phyloP scores from a whole-genome alignment of 2,113 vertebrate genomes.

The Promerops cafer region DNA sequence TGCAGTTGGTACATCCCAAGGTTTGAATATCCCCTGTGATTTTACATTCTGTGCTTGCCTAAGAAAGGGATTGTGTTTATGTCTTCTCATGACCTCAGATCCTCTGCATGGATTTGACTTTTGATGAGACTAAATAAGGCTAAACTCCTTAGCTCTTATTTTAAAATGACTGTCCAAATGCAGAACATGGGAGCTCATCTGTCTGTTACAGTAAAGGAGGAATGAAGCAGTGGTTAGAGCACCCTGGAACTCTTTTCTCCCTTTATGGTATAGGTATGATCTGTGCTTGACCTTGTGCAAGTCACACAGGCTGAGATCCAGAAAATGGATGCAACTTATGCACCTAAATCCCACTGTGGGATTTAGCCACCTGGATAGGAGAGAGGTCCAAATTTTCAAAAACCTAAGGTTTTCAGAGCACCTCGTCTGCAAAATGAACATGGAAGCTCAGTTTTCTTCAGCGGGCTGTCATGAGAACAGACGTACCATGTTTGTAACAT shows the following conservation, averaged over 20 bases:
- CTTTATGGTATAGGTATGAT: not conserved
- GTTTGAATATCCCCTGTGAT: conserved; percentile 13
- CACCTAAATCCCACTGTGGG: not conserved
- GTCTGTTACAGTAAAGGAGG: not conserved
- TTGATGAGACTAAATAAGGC: not conserved
- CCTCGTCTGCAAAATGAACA: not conserved
- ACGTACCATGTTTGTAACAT: not conserved
- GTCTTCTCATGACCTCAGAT: not conserved
- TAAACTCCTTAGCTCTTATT: not conserved
- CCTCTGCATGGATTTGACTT: not conserved
- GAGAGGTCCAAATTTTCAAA: not conserved
- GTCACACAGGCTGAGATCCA: not conserved
- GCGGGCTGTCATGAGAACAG: not conserved
- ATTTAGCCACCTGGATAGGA: not conserved
- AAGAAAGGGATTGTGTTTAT: not conserved
- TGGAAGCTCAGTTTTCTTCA: not conserved
- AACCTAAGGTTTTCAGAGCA: not conserved
- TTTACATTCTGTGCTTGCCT: not conserved
- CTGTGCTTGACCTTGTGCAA: not conserved
- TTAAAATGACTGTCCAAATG: not conserved
- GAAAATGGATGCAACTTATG: not conserved
- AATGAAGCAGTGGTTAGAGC: not conserved
- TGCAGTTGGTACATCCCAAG: conserved; percentile 1
- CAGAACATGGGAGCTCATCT: not conserved
- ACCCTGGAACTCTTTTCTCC: not conserved